These are phyloP conservation scores for Phoxinus dragarum DNA, from an alignment of 2,797 vertebrate species.

Conservation along the genomic window DNA sequence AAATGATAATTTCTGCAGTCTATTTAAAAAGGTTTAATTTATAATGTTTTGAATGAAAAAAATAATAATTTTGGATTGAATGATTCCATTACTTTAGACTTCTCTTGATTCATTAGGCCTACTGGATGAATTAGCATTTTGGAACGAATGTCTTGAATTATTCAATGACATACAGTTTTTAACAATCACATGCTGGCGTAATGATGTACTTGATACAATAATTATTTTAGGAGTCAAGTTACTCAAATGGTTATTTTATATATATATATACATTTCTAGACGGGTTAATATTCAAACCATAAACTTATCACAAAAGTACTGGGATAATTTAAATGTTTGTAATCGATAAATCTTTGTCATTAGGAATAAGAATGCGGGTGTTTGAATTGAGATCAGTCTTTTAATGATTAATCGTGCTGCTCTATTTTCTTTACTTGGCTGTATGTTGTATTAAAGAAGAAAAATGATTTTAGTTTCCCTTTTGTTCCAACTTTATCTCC, in stretches of 20 bases:
- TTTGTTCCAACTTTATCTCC: neutral
- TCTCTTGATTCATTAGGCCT: neutral
- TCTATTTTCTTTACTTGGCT: neutral
- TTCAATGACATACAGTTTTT: neutral
- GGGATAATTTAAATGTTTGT: too few species aligned
- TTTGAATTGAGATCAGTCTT: neutral
- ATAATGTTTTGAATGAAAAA: too few species aligned
- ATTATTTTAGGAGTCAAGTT: too few species aligned
- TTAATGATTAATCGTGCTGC: neutral
- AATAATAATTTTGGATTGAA: too few species aligned
- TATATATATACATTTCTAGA: too few species aligned
- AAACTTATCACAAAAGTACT: neutral
- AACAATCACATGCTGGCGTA: neutral
- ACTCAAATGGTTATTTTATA: too few species aligned
- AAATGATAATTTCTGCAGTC: neutral
- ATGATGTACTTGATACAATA: neutral
- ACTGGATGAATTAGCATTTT: neutral
- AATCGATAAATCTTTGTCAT: rapidly evolving
- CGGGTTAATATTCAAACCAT: too few species aligned
- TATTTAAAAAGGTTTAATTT: neutral
- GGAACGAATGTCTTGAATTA: neutral
- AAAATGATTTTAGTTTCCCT: neutral
- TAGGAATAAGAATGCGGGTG: neutral
- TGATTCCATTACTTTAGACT: too few species aligned
- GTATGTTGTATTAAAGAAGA: neutral